phyloP scores from a whole-genome alignment of 2,113 vertebrate genomes.

The Chionodraco myersi region DNA sequence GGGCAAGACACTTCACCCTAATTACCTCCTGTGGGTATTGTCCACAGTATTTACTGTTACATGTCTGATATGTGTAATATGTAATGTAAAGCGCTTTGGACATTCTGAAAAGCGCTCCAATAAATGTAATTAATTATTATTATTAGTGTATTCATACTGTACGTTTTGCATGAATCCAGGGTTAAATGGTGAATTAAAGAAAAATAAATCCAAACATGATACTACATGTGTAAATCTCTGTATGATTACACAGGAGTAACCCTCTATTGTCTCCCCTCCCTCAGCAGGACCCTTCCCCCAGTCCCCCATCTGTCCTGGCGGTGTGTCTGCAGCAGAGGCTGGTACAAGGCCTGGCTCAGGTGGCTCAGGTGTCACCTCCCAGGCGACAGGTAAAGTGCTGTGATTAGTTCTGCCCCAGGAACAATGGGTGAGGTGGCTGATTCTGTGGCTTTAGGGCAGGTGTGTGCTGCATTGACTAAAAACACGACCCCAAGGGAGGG shows the following conservation, averaged over 20 bases:
- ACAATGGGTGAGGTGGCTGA: conserved; percentile 69
- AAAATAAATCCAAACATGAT: conserved; percentile 39
- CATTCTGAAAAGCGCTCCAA: too few species aligned
- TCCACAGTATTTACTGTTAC: too few species aligned
- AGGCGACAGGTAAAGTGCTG: conserved; percentile 79
- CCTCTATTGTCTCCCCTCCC: conserved; percentile 60
- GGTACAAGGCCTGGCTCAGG: conserved; percentile 69
- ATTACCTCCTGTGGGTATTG: too few species aligned
- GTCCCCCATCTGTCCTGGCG: conserved; percentile 30
- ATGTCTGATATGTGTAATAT: too few species aligned
- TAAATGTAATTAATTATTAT: too few species aligned
- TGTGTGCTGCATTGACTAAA: conserved; percentile 63
- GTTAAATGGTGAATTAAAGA: conserved; percentile 3
- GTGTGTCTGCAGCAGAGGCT: conserved; percentile 37
- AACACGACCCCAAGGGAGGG: conserved; percentile 49
- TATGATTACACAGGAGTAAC: conserved; percentile 23
- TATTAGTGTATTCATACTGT: too few species aligned
- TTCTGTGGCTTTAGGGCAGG: conserved; percentile 71
- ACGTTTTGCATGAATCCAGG: neutral
- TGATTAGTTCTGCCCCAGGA: conserved; percentile 78
- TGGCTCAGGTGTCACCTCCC: conserved; percentile 80
- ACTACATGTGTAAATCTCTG: conserved; percentile 30
- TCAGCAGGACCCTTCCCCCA: conserved; percentile 5
- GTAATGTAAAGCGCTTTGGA: too few species aligned
- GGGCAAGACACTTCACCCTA: too few species aligned